Conservation (phyloP, 2,888 invertebrate genomes). For the Agonopterix subpropinquella region DNA sequence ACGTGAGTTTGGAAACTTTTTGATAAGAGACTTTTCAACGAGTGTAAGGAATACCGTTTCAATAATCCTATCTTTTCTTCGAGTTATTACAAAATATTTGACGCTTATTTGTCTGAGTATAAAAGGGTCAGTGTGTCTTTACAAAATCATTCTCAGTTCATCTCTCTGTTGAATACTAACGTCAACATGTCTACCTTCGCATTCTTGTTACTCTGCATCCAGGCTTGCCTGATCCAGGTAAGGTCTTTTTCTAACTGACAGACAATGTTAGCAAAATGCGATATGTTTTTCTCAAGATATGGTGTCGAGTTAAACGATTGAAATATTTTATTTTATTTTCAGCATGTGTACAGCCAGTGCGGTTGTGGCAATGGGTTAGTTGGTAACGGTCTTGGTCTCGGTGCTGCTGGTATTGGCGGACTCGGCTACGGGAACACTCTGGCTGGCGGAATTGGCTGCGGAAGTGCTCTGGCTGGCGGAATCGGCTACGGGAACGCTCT, state of each 20-base stretch:
- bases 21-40: not conserved
- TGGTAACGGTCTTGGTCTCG: too few relatives aligned
- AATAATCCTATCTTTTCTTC: not conserved
- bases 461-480: conserved; percentile 6
- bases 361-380: not conserved
- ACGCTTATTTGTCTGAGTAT: not conserved
- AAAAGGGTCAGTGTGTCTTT: not conserved
- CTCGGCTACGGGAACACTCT: too few relatives aligned
- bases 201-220: conserved; percentile 24
- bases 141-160: conserved; percentile 1
- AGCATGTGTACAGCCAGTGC: not conserved
- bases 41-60: not conserved
- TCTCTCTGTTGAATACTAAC: conserved; percentile 3
- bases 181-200: conserved; percentile 24
- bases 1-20: not conserved
- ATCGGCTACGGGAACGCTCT: conserved; percentile 22
- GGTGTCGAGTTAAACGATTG: not conserved
- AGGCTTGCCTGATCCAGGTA: conserved; percentile 30
- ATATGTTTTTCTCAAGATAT: too few relatives aligned
- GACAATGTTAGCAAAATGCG: too few relatives aligned
- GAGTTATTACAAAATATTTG: not conserved
- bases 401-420: too few relatives aligned
- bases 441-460: not conserved
- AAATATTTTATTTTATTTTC: not conserved
- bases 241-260: not conserved